These are phyloP conservation scores for Parthenolecanium corni DNA, from an alignment of 2,888 invertebrate species.

Conservation along the genomic window DNA sequence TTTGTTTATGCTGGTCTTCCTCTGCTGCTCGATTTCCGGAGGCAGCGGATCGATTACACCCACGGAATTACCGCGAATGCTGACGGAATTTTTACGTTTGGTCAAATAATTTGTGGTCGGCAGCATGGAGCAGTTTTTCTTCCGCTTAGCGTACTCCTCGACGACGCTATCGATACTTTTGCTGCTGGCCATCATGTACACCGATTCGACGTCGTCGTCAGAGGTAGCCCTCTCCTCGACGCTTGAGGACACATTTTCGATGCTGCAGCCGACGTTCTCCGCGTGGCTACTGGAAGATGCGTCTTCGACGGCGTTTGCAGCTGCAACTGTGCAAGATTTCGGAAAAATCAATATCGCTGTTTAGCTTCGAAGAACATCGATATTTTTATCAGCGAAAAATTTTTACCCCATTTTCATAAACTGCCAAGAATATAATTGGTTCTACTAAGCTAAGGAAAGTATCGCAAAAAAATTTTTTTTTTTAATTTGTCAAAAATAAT, in stretches of 20 bases:
- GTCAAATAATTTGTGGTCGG: slow-evolving; percentile 18
- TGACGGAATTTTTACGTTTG: slow-evolving; percentile 38
- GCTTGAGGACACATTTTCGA: not conserved
- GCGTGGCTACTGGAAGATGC: slow-evolving; percentile 23
- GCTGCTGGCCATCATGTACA: slow-evolving; percentile 31
- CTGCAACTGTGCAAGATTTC: no score
- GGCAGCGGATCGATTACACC: slow-evolving; percentile 58
- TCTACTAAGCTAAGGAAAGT: no score
- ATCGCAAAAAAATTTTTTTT: no score
- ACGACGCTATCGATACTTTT: slow-evolving; percentile 37
- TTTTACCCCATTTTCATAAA: no score
- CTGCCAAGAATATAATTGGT: no score
- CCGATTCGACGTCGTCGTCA: slow-evolving; percentile 30
- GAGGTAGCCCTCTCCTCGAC: slow-evolving; percentile 16
- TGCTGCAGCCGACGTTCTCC: slow-evolving; percentile 24
- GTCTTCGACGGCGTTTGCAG: no score
- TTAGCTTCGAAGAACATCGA: no score
- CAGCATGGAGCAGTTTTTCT: slow-evolving; percentile 42
- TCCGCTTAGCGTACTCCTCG: slow-evolving; percentile 45
- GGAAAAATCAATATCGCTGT: no score
- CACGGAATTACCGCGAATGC: slow-evolving; percentile 32
- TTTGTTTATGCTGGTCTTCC: slow-evolving; percentile 68
- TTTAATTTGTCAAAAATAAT: no score
- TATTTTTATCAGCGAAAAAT: no score
- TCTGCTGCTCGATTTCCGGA: slow-evolving; percentile 71